phyloP scores from a whole-genome alignment of 1,140 invertebrate genomes.

The Penaeus japonicus region DNA sequence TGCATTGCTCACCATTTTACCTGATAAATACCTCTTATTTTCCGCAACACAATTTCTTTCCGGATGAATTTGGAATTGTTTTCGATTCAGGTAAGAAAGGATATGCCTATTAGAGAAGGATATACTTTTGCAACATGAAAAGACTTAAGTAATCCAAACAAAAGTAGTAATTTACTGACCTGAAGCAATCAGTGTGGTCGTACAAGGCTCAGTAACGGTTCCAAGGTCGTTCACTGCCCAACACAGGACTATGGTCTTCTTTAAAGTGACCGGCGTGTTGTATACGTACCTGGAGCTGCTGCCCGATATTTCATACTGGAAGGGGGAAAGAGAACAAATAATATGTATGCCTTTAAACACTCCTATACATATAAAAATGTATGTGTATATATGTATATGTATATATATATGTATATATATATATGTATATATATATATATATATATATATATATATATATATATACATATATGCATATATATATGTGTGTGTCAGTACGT shows the following conservation, averaged over 20 bases:
- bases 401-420: neutral
- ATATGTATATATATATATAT: neutral
- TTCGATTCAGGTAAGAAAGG: too few relatives aligned
- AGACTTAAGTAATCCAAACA: too few relatives aligned
- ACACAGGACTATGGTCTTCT: conserved; percentile 21
- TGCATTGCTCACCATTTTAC: too few relatives aligned
- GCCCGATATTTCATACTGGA: conserved; percentile 7
- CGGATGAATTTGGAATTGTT: too few relatives aligned
- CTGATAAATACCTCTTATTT: too few relatives aligned
- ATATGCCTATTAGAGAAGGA: too few relatives aligned
- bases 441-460: neutral
- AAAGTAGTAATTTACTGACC: neutral
- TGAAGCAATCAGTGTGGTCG: conserved; percentile 19
- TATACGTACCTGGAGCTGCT: neutral
- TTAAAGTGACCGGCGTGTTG: neutral
- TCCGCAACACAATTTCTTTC: too few relatives aligned
- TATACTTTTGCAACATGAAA: too few relatives aligned
- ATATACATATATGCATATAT: conserved; percentile 7
- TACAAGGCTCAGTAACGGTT: neutral
- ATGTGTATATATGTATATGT: neutral
- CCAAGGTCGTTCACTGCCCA: conserved; percentile 26
- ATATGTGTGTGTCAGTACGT: too few relatives aligned
- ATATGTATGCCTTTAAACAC: neutral
- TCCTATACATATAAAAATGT: neutral
- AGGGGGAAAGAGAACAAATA: neutral